phyloP scores from a whole-genome alignment of 2,113 vertebrate genomes.

The Semnornis frantzii region DNA sequence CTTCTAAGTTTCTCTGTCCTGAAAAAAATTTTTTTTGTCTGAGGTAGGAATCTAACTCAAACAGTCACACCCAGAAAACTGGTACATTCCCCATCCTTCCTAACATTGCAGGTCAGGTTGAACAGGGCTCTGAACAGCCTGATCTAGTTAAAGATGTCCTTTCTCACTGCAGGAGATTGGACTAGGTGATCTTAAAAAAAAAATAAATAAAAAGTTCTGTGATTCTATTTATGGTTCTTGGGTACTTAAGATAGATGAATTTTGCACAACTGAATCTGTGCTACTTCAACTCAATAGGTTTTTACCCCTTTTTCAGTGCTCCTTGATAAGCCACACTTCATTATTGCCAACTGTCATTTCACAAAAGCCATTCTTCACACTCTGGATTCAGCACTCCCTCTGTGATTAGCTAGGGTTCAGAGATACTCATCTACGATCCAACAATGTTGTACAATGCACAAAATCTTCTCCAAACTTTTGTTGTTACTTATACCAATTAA shows the following conservation, averaged over 20 bases:
- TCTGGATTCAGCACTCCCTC: background rate
- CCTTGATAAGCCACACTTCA: background rate
- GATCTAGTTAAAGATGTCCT: background rate
- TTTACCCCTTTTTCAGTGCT: background rate
- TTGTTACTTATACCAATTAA: background rate
- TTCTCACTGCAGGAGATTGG: background rate
- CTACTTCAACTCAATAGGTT: background rate
- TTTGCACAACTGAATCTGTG: background rate
- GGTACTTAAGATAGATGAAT: background rate
- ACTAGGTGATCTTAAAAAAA: background rate
- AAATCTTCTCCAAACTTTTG: background rate
- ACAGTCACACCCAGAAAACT: too few relatives aligned
- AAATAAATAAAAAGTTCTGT: too few relatives aligned
- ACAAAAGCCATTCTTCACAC: constrained; percentile 18
- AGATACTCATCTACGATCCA: background rate
- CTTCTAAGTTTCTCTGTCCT: too few relatives aligned
- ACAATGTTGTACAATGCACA: background rate
- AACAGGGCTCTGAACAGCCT: background rate
- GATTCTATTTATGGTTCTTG: background rate
- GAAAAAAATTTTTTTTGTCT: too few relatives aligned
- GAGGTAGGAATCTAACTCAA: too few relatives aligned
- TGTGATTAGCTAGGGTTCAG: background rate
- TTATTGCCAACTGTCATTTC: constrained; percentile 29
- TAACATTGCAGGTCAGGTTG: background rate
- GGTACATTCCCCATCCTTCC: background rate